A percentile compares a stretch with the other conserved stretches of the same genome.
Conservation (phyloP, 2,113 vertebrate genomes). For the Macrotus californicus region DNA sequence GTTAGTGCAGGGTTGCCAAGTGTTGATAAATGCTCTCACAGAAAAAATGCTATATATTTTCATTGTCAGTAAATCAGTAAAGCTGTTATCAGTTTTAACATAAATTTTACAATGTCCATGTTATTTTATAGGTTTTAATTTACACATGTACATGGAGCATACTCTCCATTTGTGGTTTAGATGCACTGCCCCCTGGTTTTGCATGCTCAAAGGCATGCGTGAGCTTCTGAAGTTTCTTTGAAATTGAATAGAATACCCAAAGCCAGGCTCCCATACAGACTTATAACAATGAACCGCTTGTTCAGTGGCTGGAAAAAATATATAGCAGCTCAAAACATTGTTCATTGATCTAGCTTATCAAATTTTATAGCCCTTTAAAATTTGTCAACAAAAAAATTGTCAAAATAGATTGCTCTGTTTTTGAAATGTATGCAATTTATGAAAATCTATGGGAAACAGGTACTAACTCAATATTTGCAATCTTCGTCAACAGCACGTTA, state of each 20-base stretch:
- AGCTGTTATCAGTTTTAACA: slow-evolving; percentile 65
- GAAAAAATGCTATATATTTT: slow-evolving; percentile 71
- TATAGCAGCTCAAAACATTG: neutral
- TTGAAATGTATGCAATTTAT: neutral
- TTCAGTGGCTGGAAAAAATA: neutral
- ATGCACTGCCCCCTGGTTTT: neutral
- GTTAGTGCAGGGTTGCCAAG: slow-evolving; percentile 67
- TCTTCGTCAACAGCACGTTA: slow-evolving; percentile 17
- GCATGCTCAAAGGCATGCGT: neutral
- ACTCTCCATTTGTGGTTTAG: neutral
- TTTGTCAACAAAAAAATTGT: neutral
- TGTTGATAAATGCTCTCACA: slow-evolving; percentile 73
- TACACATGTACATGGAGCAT: neutral
- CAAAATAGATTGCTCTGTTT: neutral
- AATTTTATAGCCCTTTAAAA: slow-evolving; percentile 36
- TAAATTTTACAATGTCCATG: slow-evolving; percentile 60
- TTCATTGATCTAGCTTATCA: slow-evolving; percentile 10
- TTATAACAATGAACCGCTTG: neutral
- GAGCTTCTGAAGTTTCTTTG: slow-evolving; percentile 25
- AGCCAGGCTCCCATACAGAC: neutral
- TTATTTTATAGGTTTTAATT: slow-evolving; percentile 72
- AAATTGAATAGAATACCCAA: neutral
- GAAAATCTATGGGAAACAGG: neutral
- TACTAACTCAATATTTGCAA: neutral
- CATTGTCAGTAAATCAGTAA: slow-evolving; percentile 74